These are phyloP conservation scores for Pampusana beccarii DNA, from an alignment of 2,113 vertebrate species.

Conservation along the genomic window DNA sequence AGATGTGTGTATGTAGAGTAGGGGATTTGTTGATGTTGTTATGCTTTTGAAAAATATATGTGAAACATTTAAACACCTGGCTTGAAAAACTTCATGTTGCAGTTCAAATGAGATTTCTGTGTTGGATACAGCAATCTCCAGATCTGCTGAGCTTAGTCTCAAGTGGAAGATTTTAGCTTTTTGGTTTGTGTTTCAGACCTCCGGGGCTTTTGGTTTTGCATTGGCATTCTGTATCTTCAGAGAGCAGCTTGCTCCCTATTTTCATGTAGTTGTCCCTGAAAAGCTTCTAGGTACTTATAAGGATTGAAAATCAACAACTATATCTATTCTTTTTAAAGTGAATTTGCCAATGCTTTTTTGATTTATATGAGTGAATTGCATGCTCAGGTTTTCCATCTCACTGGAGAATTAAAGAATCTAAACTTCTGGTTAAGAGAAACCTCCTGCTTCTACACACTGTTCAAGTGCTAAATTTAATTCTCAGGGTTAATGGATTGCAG, in stretches of 20 bases:
- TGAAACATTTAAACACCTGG: neutral
- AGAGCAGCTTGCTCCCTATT: neutral
- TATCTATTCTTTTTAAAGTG: neutral
- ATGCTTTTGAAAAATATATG: neutral
- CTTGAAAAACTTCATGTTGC: neutral
- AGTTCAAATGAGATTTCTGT: neutral
- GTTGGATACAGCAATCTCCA: neutral
- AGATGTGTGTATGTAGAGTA: neutral
- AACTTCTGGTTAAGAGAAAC: constrained; percentile 67
- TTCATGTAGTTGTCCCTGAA: neutral
- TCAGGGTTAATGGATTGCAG: constrained; percentile 67
- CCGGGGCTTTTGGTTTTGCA: neutral
- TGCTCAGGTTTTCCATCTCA: constrained; percentile 60
- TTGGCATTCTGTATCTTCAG: neutral
- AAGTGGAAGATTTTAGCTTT: neutral
- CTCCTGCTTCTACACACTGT: constrained; percentile 53
- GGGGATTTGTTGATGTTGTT: neutral
- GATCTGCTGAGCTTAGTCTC: neutral
- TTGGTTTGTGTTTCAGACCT: neutral
- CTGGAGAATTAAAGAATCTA: constrained; percentile 70
- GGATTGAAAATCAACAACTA: constrained; percentile 19
- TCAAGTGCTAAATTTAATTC: constrained; percentile 72
- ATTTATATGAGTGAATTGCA: constrained; percentile 51
- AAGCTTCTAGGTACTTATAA: neutral
- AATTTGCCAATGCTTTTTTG: constrained; percentile 16